Percentiles rank a stretch among this genome's conserved stretches.
Evolutionary conservation across 2,888 invertebrate species (phyloP).

Genomic region (Sinopyrophorus schimmeli): DNA sequence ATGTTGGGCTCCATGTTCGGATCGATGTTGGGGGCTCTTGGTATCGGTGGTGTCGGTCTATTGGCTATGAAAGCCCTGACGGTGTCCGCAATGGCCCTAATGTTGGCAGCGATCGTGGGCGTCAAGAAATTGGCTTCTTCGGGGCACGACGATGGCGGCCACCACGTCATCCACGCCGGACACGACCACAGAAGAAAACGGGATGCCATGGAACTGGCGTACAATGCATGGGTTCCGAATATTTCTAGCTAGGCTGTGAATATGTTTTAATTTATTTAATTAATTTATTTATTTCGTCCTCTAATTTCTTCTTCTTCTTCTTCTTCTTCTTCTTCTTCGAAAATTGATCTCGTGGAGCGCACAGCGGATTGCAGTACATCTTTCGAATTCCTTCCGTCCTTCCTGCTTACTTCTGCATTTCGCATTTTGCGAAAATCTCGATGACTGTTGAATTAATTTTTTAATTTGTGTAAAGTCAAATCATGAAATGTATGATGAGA

Average conservation of each 20-base stretch:
- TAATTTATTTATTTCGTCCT: constrained; percentile 32
- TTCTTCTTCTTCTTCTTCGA: background rate
- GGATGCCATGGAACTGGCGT: constrained; percentile 52
- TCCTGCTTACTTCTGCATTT: background rate
- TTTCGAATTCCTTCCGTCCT: constrained; percentile 1
- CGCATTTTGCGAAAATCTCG: too few relatives aligned
- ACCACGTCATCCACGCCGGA: constrained; percentile 59
- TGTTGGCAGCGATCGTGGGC: constrained; percentile 75
- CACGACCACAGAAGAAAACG: constrained; percentile 59
- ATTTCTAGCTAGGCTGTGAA: constrained; percentile 39
- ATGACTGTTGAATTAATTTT: constrained; percentile 16
- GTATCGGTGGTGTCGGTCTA: constrained; percentile 74
- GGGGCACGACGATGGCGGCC: constrained; percentile 56
- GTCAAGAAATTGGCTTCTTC: constrained; percentile 69
- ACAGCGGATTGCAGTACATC: too few relatives aligned
- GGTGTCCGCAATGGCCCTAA: constrained; percentile 70
- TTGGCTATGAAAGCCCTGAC: constrained; percentile 71
- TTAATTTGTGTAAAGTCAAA: constrained; percentile 16
- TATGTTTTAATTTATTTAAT: constrained; percentile 23
- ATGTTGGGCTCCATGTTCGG: constrained; percentile 74
- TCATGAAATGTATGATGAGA: constrained; percentile 6
- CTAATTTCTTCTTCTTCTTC: background rate
- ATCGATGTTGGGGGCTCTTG: constrained; percentile 75
- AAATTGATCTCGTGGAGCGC: too few relatives aligned
- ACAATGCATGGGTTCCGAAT: constrained; percentile 55